These are phyloP conservation scores for Petroica traversi DNA, from an alignment of 2,113 vertebrate species.

Conservation along the genomic window DNA sequence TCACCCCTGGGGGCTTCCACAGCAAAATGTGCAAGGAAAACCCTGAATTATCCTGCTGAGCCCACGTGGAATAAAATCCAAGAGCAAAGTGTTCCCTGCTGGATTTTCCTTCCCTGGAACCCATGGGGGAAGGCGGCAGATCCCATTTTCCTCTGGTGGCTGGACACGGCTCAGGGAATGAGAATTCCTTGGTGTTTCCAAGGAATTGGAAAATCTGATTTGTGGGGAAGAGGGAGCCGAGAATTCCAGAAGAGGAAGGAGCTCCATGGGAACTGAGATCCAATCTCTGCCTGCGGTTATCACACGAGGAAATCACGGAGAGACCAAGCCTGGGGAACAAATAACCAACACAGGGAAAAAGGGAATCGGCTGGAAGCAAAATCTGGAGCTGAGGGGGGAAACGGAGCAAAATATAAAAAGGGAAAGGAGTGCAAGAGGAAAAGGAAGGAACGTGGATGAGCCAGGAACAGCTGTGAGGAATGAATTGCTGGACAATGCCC, in stretches of 20 bases:
- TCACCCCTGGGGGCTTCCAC: not conserved
- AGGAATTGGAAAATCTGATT: not conserved
- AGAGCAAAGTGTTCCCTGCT: not conserved
- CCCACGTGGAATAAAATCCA: not conserved
- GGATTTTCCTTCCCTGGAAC: not conserved
- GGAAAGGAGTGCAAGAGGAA: not conserved
- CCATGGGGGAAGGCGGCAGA: not conserved
- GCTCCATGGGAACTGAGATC: not conserved
- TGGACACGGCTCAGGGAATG: not conserved
- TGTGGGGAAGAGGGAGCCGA: not conserved
- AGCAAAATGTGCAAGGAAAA: not conserved
- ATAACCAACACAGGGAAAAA: not conserved
- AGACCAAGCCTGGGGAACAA: not conserved
- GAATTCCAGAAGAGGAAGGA: not conserved
- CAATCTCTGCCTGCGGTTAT: not conserved
- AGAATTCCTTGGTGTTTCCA: not conserved
- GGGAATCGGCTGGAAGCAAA: not conserved
- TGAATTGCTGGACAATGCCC: constrained; percentile 17
- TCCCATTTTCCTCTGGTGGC: not conserved
- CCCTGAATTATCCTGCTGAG: not conserved
- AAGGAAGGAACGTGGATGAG: not conserved
- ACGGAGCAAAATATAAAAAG: not conserved
- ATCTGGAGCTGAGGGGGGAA: not conserved
- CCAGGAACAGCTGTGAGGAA: not conserved
- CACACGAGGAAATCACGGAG: not conserved